These are phyloP conservation scores for Zingel zingel DNA, from an alignment of 2,113 vertebrate genomes.

Conservation along the genomic window DNA sequence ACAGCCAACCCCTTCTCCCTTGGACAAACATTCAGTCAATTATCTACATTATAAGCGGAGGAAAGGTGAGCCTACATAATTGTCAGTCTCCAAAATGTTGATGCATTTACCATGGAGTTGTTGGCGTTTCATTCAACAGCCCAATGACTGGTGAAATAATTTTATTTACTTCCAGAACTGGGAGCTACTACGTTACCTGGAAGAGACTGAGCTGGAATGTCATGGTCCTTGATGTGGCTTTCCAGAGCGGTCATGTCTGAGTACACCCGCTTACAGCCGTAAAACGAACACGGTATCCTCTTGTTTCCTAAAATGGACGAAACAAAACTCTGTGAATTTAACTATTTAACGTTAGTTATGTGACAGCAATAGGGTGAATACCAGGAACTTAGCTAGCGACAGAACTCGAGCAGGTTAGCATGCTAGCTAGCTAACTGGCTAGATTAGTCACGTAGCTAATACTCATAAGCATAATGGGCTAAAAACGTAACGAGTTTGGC, in stretches of 20 bases:
- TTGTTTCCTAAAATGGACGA: conserved; percentile 50
- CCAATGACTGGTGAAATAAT: background rate
- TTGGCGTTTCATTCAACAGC: background rate
- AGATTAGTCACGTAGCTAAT: background rate
- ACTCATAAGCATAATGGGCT: rapidly evolving
- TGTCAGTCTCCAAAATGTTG: background rate
- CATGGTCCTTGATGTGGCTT: conserved; percentile 78
- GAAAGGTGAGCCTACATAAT: background rate
- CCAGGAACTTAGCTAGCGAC: background rate
- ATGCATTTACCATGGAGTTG: background rate
- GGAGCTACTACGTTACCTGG: conserved; percentile 66
- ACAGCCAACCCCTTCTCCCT: too few species aligned
- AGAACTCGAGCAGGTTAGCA: background rate
- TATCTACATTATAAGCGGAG: background rate
- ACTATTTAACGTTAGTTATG: background rate
- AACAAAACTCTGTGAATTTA: rapidly evolving
- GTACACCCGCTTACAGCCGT: conserved; percentile 82
- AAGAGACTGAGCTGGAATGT: conserved; percentile 75
- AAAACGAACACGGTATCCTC: conserved; percentile 65
- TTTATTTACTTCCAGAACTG: too few species aligned
- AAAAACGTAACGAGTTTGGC: rapidly evolving
- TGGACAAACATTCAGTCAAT: background rate
- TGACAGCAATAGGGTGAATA: rapidly evolving
- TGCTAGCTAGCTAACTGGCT: background rate
- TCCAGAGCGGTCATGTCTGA: conserved; percentile 54